Evolutionary conservation across 30 jellyfish, hydroid and myxozoan species (phyloP).

Genomic region (Phacellophora camtschatica): DNA sequence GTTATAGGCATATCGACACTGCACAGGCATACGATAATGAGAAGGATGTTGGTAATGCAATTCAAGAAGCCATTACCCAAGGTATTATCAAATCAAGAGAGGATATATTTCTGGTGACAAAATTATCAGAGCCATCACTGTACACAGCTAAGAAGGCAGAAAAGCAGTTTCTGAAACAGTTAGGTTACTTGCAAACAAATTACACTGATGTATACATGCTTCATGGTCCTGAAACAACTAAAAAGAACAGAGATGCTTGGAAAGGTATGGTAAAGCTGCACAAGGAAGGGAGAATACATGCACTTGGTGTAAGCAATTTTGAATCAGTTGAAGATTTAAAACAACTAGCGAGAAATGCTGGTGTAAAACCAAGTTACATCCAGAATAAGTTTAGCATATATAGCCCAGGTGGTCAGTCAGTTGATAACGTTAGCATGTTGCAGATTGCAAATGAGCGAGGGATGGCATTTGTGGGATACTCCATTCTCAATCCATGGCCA

Average conservation of each 20-base stretch:
- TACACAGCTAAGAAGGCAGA: conserved; percentile 12
- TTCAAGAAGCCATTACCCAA: conserved; percentile 39
- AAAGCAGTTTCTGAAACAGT: conserved; percentile 8
- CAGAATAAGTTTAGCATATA: conserved; percentile 64
- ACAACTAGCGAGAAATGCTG: conserved; percentile 20
- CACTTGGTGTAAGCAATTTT: conserved; percentile 68
- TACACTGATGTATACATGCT: conserved; percentile 58
- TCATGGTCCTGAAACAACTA: conserved; percentile 55
- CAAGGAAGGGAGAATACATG: conserved; percentile 47
- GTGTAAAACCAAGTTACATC: conserved; percentile 40
- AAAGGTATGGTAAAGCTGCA: conserved; percentile 25
- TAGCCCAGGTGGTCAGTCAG: conserved; percentile 54
- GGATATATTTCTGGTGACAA: conserved; percentile 57
- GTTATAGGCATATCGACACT: conserved; percentile 75
- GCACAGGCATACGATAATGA: conserved; percentile 74
- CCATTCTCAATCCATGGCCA: conserved; percentile 56
- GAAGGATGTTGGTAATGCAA: conserved; percentile 47
- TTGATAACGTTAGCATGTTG: conserved; percentile 37
- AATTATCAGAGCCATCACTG: conserved; percentile 37
- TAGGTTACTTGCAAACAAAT: conserved; percentile 6
- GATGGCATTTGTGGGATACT: conserved; percentile 66
- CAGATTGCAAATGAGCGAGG: conserved; percentile 26
- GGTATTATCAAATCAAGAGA: conserved; percentile 62
- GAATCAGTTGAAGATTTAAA: conserved; percentile 3
- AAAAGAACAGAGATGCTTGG: conserved; percentile 64